phyloP scores from a whole-genome alignment of 2,888 invertebrate species.

The Trissolcus japonicus region DNA sequence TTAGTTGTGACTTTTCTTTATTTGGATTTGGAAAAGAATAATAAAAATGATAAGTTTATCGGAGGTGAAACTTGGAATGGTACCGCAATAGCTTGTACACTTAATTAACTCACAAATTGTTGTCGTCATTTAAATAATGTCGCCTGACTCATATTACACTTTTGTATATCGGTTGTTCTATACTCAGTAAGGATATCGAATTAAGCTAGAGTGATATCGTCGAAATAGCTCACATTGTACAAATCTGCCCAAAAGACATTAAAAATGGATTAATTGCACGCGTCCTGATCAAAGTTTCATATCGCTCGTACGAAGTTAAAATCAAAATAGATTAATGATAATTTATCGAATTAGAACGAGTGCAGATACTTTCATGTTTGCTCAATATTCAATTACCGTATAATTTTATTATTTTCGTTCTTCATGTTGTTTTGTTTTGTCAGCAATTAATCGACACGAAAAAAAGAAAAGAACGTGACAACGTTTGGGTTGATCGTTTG shows the following conservation, averaged over 20 bases:
- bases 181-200: neutral
- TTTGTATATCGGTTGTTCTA: neutral
- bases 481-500: constrained; percentile 15
- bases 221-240: constrained; percentile 15
- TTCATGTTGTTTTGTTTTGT: neutral
- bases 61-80: too few species aligned
- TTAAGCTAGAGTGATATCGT: constrained; percentile 13
- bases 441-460: constrained; percentile 1
- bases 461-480: constrained; percentile 5
- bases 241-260: constrained; percentile 31
- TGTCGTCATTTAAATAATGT: neutral
- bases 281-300: constrained; percentile 18
- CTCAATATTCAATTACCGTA: neutral
- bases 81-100: too few species aligned
- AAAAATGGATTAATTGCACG: constrained; percentile 30
- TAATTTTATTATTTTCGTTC: constrained; percentile 4
- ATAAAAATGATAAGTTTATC: too few species aligned
- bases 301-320: constrained; percentile 5
- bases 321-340: constrained; percentile 26
- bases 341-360: constrained; percentile 25
- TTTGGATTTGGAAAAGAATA: too few species aligned
- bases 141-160: neutral
- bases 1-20: too few species aligned
- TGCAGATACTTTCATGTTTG: constrained; percentile 15
- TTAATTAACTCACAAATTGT: neutral